Conservation (phyloP, 2,113 vertebrate genomes). For the Vimba vimba region DNA sequence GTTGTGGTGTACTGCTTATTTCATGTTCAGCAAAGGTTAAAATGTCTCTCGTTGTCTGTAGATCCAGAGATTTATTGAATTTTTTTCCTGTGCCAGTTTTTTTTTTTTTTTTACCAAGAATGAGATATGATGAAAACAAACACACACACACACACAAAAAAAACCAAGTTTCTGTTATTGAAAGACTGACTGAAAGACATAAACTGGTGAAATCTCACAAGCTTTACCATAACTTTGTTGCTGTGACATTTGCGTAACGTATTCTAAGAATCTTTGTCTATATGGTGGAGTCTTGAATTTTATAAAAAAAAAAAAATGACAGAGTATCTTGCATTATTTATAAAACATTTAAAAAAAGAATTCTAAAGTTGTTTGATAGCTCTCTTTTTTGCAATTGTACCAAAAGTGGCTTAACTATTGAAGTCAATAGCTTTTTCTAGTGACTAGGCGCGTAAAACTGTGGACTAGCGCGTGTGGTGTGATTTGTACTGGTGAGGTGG, state of each 20-base stretch:
- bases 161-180: conserved; percentile 57
- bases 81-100: neutral
- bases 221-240: conserved; percentile 88
- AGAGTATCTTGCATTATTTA: conserved; percentile 96
- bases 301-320: conserved; percentile 78
- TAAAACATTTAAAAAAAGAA: conserved; percentile 79
- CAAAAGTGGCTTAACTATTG: conserved; percentile 99
- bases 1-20: too few species aligned
- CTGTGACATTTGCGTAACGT: conserved; percentile 77
- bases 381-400: conserved; percentile 94
- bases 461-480: conserved; percentile 79
- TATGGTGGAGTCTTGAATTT: conserved; percentile 90
- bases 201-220: conserved; percentile 78
- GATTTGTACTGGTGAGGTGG: conserved; percentile 79
- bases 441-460: conserved; percentile 80
- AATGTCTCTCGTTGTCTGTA: neutral
- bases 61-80: neutral
- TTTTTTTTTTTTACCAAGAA: neutral
- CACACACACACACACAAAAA: neutral
- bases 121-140: too few species aligned
- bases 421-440: conserved; percentile 82
- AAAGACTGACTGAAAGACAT: conserved; percentile 75
- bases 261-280: conserved; percentile 86
- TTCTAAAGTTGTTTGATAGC: conserved; percentile 89
- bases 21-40: neutral